Base-by-base conservation (phyloP, 2,113 vertebrate species). In the Halcyon senegalensis region DNA sequence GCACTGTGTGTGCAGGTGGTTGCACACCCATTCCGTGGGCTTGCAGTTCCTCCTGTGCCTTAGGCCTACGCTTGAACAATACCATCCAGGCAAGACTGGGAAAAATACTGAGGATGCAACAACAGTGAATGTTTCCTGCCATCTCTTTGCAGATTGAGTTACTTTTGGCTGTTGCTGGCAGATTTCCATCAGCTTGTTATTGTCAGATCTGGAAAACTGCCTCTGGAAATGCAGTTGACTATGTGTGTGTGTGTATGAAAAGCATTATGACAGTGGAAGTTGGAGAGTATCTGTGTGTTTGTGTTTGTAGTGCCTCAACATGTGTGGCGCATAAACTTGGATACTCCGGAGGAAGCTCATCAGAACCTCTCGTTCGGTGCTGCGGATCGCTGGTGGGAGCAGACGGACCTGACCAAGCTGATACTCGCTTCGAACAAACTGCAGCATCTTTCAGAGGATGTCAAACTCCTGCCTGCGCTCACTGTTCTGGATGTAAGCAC, bases 321-420 rank as follows among this genome's bases (percentile, higher is more conserved):
- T 9, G 98, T 99, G 21, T 99, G 99, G 98, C 98, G 99, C 79
- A 98, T 99, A 55, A 99, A 99, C 72, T 1, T 98, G 68, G 99
- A 99, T 95, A 89, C 98, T 1, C 99, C 99, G 0, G 98, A 99
- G 80, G 99, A 99, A 46, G 99, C 98, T 2, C 94, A 98, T 46
- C 98, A 98, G 70, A 98, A 98, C 62, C 84, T 99, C 27, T 98
- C 98, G 6, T 99, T 99, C 8, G 97, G 97, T 51, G 97, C 96
- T 4, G 96, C 97, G 1, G 99, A 99, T 33, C 98, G 99, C 46
- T 99, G 99, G 99, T 99, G 99, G 99, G 99, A 99, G 39, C 99
- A 99, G 95, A 99, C 98, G 0, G 99, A 99, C 70, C 98, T 99
- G 64, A 99, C 98, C 79, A 99, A 99, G 94, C 97, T 99, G 31